A percentile compares a stretch with the other conserved stretches of the same genome.
These are phyloP conservation scores for Seira ritae DNA, from an alignment of 2,888 invertebrate genomes.

Conservation along the genomic window DNA sequence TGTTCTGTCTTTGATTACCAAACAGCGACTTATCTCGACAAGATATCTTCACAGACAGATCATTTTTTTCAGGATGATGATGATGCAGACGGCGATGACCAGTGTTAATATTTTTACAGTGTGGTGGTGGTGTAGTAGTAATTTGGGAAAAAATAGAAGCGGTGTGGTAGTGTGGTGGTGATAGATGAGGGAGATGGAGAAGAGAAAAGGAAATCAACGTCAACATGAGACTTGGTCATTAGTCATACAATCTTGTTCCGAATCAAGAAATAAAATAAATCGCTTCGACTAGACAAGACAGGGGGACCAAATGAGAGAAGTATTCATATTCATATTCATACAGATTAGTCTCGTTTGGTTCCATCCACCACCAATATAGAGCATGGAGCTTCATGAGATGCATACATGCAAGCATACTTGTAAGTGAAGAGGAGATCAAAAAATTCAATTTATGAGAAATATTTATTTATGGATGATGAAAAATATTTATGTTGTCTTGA, in stretches of 20 bases:
- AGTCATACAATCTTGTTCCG: constrained; percentile 53
- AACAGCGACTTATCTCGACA: not conserved
- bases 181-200: constrained; percentile 31
- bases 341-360: constrained; percentile 4
- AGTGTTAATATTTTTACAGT: not conserved
- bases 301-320: constrained; percentile 15
- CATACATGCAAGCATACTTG: not conserved
- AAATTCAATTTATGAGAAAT: constrained; percentile 9
- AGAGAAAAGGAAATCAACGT: constrained; percentile 24
- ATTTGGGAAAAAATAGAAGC: too few relatives aligned
- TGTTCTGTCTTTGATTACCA: constrained; percentile 1
- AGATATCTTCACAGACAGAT: constrained; percentile 11
- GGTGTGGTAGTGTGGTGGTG: too few relatives aligned
- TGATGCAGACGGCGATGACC: not conserved
- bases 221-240: constrained; percentile 55
- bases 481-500: constrained; percentile 1
- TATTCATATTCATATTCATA: too few relatives aligned
- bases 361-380: not conserved
- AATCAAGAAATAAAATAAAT: constrained; percentile 24
- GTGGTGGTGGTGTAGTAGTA: too few relatives aligned
- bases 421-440: constrained; percentile 7
- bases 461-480: constrained; percentile 13
- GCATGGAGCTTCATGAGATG: not conserved
- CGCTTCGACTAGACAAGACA: constrained; percentile 11
- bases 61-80: not conserved